Percentiles rank a stretch among this genome's conserved stretches.
Conservation (phyloP, 2,888 invertebrate species). For the Ophioninae sp. region DNA sequence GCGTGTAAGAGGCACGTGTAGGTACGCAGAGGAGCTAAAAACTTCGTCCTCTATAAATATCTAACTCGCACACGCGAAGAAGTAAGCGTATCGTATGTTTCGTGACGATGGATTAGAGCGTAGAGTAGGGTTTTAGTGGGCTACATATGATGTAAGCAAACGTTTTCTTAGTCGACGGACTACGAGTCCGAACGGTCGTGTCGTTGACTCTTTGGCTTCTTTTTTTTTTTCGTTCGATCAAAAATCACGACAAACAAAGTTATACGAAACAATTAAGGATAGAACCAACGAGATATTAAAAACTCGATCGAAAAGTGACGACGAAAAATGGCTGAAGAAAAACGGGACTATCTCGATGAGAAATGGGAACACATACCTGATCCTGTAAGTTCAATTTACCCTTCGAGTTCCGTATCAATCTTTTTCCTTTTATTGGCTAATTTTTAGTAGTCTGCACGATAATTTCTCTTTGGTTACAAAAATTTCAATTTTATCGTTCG, state of each 20-base stretch:
- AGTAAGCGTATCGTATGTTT: conserved; percentile 57
- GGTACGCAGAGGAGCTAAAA: conserved; percentile 41
- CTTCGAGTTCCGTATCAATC: conserved; percentile 8
- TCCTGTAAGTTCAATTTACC: conserved; percentile 71
- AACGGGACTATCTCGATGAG: conserved; percentile 75
- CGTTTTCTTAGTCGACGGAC: conserved; percentile 63
- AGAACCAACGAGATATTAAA: not conserved
- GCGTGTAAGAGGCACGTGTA: conserved; percentile 2
- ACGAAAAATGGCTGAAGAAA: conserved; percentile 72
- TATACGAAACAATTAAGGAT: conserved; percentile 10
- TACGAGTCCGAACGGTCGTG: conserved; percentile 63
- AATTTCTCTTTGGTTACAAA: not conserved
- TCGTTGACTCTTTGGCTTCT: conserved; percentile 45
- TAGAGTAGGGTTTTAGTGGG: conserved; percentile 49
- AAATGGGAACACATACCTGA: conserved; percentile 78
- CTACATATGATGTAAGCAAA: conserved; percentile 66
- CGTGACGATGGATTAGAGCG: conserved; percentile 54
- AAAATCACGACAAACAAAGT: conserved; percentile 5
- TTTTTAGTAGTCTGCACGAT: not conserved
- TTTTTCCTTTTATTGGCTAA: not conserved
- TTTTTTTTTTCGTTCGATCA: conserved; percentile 18
- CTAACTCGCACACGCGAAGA: conserved; percentile 45
- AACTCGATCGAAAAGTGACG: conserved; percentile 4
- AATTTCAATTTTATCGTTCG: not conserved
- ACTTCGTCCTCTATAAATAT: conserved; percentile 64